A percentile compares a stretch with the other conserved stretches of the same genome.
Evolutionary conservation across 2,113 vertebrate genomes (phyloP).

Genomic region (Jaculus jaculus): DNA sequence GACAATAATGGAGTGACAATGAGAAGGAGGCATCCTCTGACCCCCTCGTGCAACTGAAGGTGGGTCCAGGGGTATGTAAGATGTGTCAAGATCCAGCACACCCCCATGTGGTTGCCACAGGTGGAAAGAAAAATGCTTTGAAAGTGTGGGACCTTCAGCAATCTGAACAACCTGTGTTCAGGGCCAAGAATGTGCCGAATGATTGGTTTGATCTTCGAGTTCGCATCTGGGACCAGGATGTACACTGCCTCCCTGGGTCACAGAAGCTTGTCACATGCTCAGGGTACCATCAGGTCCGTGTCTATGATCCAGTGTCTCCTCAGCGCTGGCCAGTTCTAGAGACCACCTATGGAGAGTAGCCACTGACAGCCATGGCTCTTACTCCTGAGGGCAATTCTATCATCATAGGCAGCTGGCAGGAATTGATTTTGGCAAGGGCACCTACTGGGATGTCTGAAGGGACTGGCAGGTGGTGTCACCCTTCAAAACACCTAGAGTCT

Average conservation of each 20-base stretch:
- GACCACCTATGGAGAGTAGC: conserved; percentile 88
- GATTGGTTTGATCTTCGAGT: conserved; percentile 92
- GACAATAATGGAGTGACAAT: conserved; percentile 84
- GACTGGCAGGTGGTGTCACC: conserved; percentile 90
- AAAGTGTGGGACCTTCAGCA: conserved; percentile 93
- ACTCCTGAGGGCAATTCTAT: conserved; percentile 83
- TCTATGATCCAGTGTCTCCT: conserved; percentile 90
- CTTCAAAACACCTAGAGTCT: conserved; percentile 88
- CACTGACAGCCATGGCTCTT: conserved; percentile 89
- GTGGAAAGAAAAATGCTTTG: conserved; percentile 91
- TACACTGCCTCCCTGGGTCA: conserved; percentile 90
- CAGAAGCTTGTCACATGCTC: conserved; percentile 93
- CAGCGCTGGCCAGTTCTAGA: conserved; percentile 91
- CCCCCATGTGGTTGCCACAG: conserved; percentile 86
- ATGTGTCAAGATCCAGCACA: conserved; percentile 87
- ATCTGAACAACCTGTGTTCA: conserved; percentile 86
- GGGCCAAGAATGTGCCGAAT: conserved; percentile 90
- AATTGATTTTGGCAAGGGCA: conserved; percentile 91
- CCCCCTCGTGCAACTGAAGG: conserved; percentile 78
- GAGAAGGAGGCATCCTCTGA: conserved; percentile 77
- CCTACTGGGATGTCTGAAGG: conserved; percentile 89
- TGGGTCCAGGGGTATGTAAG: conserved; percentile 84
- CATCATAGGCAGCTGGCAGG: conserved; percentile 90
- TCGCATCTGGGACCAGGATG: conserved; percentile 90
- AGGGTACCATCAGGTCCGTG: conserved; percentile 89